These are phyloP conservation scores for Protophormia terraenovae DNA, from an alignment of 2,888 invertebrate genomes.

Conservation along the genomic window DNA sequence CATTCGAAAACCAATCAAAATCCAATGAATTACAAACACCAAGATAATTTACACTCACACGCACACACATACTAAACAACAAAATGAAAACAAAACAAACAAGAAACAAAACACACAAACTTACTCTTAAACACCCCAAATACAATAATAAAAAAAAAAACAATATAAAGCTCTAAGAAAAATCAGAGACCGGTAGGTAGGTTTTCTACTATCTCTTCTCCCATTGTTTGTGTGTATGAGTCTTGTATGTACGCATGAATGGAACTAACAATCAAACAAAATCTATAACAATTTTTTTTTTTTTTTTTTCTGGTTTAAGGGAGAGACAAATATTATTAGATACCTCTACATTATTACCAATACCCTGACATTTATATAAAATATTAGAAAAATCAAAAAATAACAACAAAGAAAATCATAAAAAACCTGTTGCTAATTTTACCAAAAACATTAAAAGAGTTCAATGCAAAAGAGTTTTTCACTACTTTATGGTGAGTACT, in stretches of 20 bases:
- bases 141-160: no score
- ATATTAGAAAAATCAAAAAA: not conserved
- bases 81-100: not conserved
- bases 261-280: constrained; percentile 43
- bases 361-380: not conserved
- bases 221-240: not conserved
- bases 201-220: constrained; percentile 34
- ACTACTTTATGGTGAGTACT: not conserved
- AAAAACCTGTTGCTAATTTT: constrained; percentile 57
- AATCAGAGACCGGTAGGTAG: constrained; percentile 35
- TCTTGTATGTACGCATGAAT: constrained; percentile 3
- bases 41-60: constrained; percentile 34
- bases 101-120: constrained; percentile 14
- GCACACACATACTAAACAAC: constrained; percentile 4
- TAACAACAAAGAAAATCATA: not conserved
- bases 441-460: constrained; percentile 11
- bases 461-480: constrained; percentile 18
- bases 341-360: not conserved
- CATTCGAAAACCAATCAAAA: constrained; percentile 79
- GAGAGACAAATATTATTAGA: constrained; percentile 38
- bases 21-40: constrained; percentile 73
- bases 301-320: not conserved
- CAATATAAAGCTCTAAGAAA: constrained; percentile 29
- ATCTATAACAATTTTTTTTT: constrained; percentile 32
- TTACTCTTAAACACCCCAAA: constrained; percentile 36